Evolutionary conservation across 2,797 vertebrate genomes (phyloP).

Genomic region (Bradypodion pumilum): DNA sequence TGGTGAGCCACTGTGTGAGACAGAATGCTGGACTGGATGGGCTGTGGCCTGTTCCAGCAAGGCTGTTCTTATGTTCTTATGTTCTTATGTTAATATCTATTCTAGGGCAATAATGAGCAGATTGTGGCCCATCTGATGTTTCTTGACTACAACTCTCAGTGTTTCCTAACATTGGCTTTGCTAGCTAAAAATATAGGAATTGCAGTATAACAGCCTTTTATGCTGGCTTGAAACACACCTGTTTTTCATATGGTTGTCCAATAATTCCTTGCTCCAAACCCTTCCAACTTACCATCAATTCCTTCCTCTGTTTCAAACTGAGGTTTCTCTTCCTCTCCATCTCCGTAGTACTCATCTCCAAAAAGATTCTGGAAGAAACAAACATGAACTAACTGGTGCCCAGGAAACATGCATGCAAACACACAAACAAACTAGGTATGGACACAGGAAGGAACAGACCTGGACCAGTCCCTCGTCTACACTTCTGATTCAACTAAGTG

Average conservation of each 20-base stretch:
- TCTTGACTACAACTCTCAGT: not conserved
- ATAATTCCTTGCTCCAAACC: too few species aligned
- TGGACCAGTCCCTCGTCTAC: too few species aligned
- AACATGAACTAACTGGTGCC: not conserved
- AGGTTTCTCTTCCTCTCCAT: slow-evolving; percentile 84
- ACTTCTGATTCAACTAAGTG: too few species aligned
- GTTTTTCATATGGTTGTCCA: not conserved
- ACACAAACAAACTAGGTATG: not conserved
- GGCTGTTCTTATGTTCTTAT: too few species aligned
- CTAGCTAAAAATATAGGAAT: not conserved
- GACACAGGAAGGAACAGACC: too few species aligned
- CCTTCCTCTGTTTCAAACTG: slow-evolving; percentile 86
- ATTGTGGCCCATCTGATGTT: not conserved
- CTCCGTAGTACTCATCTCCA: slow-evolving; percentile 84
- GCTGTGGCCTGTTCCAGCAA: too few species aligned
- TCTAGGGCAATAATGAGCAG: too few species aligned
- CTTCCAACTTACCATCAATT: slow-evolving; percentile 75
- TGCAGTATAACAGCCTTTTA: not conserved
- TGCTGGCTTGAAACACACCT: not conserved
- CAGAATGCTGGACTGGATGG: too few species aligned
- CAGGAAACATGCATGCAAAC: too few species aligned
- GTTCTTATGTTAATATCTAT: too few species aligned
- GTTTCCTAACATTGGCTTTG: not conserved
- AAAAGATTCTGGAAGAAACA: slow-evolving; percentile 79
- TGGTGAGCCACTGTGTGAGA: too few species aligned